Base-by-base conservation (phyloP, 2,888 invertebrate genomes). In the Lasius fuliginosus region DNA sequence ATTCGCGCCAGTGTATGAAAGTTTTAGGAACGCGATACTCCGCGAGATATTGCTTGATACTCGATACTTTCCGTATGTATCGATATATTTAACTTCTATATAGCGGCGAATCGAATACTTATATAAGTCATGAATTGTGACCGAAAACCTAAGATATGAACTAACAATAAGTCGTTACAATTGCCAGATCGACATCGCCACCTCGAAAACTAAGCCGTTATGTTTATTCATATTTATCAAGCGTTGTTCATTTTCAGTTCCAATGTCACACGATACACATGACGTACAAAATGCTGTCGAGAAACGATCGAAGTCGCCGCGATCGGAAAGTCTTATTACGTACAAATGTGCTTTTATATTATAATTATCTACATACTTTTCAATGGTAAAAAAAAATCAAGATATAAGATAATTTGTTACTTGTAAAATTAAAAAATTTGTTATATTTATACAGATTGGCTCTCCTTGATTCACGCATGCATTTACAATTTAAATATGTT, bases 1-100 rank as follows among this genome's bases (percentile, higher is more conserved):
- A 85, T 83, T 76, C 65, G 82, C 75, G 64, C 79, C 67, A n/a
- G 42, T 18, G 33, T n/a, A 15, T 79, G 18, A 69, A 79, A 60
- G 33, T 27, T 71, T 23, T 46, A 11, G 6, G 23, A 15, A 15
- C 15, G 8, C 27, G 9, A 58, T n/a, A 1, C 8, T 67, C 6
- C 6, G 0, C 33, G 1, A 23, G 53, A 40, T 27, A n/a, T 23
- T 23, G 30, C 18, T 23, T 11, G 33, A 36, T n/a, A 27, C 18
- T 64, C 23, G 4, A 60, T 62, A 46, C 23, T 62, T 74, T 33
- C n/a, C n/a, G 30, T 6, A 8, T 53, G 1, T 15, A 23, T 36
- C 18, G 15, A 18, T 53, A 33, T 67, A 53, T 56, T 76, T 53
- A 42, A 58, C 15, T 23, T 18, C 5, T 23, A 64, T 23, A 58